Conservation (phyloP, 2,888 invertebrate species). For the Pegoplata infirma region DNA sequence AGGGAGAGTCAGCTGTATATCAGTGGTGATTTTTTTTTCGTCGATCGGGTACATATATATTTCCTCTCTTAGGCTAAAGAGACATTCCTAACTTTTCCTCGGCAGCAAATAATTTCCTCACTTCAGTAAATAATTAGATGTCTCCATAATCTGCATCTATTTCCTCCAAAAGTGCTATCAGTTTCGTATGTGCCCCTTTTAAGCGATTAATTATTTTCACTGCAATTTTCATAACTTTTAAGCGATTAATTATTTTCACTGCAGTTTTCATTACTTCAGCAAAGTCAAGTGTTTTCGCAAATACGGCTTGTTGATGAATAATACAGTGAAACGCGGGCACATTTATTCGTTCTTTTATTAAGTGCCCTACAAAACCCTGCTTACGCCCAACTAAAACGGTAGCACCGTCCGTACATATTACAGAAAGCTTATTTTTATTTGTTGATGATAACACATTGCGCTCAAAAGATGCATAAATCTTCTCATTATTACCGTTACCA, state of each 20-base stretch:
- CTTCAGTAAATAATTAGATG: constrained; percentile 20
- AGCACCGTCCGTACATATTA: constrained; percentile 25
- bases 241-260: constrained; percentile 18
- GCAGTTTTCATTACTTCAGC: constrained; percentile 15
- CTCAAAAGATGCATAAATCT: constrained; percentile 9
- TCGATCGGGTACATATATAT: too few species aligned
- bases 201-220: constrained; percentile 24
- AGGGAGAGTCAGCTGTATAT: too few species aligned
- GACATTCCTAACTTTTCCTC: constrained; percentile 6
- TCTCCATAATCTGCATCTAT: constrained; percentile 17
- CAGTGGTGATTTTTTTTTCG: too few species aligned
- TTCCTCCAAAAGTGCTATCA: constrained; percentile 10
- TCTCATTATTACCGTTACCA: constrained; percentile 1
- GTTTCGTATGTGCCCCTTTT: constrained; percentile 23
- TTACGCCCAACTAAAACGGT: constrained; percentile 5
- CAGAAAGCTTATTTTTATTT: constrained; percentile 14
- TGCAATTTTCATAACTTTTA: constrained; percentile 23
- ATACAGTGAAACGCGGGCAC: constrained; percentile 10
- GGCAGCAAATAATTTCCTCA: constrained; percentile 24
- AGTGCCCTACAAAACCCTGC: constrained; percentile 14
- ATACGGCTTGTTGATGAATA: constrained; percentile 9
- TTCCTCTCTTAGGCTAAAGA: constrained; percentile 8
- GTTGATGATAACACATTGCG: constrained; percentile 11
- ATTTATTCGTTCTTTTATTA: constrained; percentile 12
- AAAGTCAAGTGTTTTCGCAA: not conserved